These are phyloP conservation scores for Tamandua tetradactyla DNA, from an alignment of 2,797 vertebrate species.

Conservation along the genomic window DNA sequence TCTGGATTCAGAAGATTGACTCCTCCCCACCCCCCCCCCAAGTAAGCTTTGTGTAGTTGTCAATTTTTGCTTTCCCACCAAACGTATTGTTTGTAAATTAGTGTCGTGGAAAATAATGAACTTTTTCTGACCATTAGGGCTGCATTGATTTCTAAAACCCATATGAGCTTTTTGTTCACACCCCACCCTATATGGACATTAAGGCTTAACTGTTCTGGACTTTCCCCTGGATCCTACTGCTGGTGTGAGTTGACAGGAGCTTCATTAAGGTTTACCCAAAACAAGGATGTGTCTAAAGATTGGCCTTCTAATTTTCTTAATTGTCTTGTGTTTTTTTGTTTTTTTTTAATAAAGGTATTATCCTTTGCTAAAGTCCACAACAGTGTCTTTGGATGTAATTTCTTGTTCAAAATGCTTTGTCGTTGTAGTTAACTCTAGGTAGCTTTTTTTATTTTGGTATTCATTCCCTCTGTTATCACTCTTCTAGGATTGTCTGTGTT, in stretches of 20 bases:
- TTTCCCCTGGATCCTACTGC: background rate
- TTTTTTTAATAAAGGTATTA: background rate
- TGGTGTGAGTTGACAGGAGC: background rate
- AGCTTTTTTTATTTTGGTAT: background rate
- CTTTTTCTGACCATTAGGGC: background rate
- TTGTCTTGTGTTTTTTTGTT: background rate
- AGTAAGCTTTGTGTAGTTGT: background rate
- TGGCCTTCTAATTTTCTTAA: background rate
- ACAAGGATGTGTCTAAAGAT: background rate
- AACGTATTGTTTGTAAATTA: background rate
- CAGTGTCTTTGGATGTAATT: background rate
- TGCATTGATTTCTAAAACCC: background rate
- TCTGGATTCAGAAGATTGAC: background rate
- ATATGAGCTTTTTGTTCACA: background rate
- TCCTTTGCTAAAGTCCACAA: background rate
- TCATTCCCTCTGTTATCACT: background rate
- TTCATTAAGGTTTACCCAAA: background rate
- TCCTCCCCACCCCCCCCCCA: no score
- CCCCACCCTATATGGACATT: background rate
- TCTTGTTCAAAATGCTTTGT: background rate
- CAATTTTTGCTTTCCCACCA: background rate
- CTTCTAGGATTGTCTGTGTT: conserved; percentile 86
- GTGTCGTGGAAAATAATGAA: background rate
- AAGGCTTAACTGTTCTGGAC: background rate
- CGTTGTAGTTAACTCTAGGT: background rate